Percentiles rank a stretch among this genome's conserved stretches.
These are phyloP conservation scores for Tetrao urogallus DNA, from an alignment of 2,113 vertebrate genomes.

Conservation along the genomic window DNA sequence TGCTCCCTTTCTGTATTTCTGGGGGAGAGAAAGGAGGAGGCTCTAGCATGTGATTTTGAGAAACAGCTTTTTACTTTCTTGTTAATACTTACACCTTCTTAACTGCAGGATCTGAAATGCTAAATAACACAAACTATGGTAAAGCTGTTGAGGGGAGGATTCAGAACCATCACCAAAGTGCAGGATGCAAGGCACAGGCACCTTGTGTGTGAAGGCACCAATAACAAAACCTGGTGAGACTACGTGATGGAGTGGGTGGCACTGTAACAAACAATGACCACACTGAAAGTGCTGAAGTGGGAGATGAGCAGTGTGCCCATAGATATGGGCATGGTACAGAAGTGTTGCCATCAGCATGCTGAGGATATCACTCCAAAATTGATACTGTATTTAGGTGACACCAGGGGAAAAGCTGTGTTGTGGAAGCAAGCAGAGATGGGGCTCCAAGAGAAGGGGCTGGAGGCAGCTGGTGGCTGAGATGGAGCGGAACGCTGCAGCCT, in stretches of 20 bases:
- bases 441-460: background rate
- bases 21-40: background rate
- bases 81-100: background rate
- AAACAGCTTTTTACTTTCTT: background rate
- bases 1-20: background rate
- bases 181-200: background rate
- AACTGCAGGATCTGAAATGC: background rate
- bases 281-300: background rate
- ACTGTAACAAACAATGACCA: background rate
- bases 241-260: background rate
- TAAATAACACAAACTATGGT: background rate
- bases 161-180: background rate
- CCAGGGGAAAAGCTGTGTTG: background rate
- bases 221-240: background rate
- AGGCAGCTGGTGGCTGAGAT: background rate
- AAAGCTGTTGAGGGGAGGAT: background rate
- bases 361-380: background rate
- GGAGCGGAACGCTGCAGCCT: conserved; percentile 37
- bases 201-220: background rate
- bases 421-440: background rate
- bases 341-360: background rate
- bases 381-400: background rate
- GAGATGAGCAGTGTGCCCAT: background rate
- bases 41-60: background rate
- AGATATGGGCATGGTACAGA: rapidly evolving